These are phyloP conservation scores for Eulemur rubriventer DNA, from an alignment of 2,797 vertebrate species.

Conservation along the genomic window DNA sequence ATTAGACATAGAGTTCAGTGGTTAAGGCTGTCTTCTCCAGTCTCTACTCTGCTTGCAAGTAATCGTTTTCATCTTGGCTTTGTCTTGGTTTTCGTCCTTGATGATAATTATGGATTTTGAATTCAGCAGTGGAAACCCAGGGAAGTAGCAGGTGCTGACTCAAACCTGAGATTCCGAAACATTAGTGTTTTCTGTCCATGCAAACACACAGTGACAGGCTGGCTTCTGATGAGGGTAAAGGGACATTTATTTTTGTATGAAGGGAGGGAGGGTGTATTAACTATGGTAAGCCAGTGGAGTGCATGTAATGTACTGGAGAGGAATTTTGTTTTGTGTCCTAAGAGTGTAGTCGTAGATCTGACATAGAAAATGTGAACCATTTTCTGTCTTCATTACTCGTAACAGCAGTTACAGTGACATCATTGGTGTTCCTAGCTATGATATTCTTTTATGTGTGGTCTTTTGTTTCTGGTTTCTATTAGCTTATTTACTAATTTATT, in stretches of 20 bases:
- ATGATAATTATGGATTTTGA: neutral
- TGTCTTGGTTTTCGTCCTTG: neutral
- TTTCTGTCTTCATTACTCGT: neutral
- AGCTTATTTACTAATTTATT: neutral
- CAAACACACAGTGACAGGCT: neutral
- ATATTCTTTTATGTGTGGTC: neutral
- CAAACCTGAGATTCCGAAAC: neutral
- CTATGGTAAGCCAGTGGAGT: neutral
- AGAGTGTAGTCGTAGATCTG: neutral
- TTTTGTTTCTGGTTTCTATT: too few species aligned
- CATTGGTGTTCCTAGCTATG: neutral
- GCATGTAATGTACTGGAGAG: neutral
- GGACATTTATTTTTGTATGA: neutral
- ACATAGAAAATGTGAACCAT: neutral
- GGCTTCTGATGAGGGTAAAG: neutral
- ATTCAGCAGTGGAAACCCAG: neutral
- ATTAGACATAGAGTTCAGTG: neutral
- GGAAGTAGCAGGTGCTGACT: neutral
- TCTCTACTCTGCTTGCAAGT: neutral
- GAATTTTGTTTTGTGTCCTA: neutral
- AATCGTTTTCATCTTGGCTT: neutral
- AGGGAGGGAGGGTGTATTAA: neutral
- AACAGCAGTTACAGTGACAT: neutral
- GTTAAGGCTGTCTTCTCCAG: neutral
- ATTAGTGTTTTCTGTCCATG: neutral